phyloP scores from a whole-genome alignment of 2,888 invertebrate species.

The Lasioglossum lativentre region DNA sequence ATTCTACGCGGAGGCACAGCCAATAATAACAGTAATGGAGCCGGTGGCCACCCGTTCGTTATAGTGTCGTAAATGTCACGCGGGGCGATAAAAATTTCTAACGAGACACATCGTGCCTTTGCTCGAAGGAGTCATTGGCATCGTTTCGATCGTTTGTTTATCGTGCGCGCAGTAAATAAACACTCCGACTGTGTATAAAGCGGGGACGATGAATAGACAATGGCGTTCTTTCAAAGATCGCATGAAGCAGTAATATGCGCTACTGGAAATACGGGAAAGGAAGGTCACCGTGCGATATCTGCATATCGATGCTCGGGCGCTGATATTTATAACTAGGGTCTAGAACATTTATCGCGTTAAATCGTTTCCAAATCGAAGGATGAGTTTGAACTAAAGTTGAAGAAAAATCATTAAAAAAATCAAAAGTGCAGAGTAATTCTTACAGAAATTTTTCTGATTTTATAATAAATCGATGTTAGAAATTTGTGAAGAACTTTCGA shows the following conservation, averaged over 20 bases:
- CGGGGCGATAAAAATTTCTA: conserved; percentile 45
- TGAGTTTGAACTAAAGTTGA: background rate
- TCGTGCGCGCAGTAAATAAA: conserved; percentile 23
- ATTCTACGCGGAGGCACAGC: background rate
- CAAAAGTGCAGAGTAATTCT: background rate
- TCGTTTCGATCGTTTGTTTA: conserved; percentile 30
- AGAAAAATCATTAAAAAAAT: background rate
- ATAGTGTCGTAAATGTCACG: conserved; percentile 52
- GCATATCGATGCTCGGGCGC: background rate
- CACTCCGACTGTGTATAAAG: conserved; percentile 4
- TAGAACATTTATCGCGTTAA: background rate
- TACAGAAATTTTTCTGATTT: background rate
- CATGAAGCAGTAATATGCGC: background rate
- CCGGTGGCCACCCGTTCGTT: conserved; percentile 44
- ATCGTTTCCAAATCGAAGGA: background rate
- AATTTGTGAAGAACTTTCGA: too few relatives aligned
- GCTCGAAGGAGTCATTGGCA: conserved; percentile 29
- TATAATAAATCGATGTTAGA: too few relatives aligned
- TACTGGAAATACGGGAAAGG: background rate
- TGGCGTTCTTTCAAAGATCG: background rate
- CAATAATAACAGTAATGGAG: conserved; percentile 45
- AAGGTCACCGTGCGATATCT: background rate
- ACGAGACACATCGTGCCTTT: conserved; percentile 26
- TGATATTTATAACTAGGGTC: background rate
- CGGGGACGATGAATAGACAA: conserved; percentile 3